These are phyloP conservation scores for Ophraella communa DNA, from an alignment of 2,888 invertebrate species.

Conservation along the genomic window DNA sequence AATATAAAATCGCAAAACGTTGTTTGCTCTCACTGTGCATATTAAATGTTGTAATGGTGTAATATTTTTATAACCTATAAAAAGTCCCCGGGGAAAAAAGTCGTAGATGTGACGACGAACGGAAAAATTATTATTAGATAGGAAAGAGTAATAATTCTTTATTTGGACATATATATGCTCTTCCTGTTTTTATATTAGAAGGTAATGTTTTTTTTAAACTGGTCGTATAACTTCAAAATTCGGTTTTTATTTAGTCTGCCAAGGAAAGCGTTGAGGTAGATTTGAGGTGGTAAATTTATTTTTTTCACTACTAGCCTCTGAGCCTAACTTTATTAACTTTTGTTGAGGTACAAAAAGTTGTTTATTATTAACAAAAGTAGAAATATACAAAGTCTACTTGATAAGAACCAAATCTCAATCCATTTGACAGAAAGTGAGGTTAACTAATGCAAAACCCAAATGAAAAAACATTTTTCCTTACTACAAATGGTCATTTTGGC, in stretches of 20 bases:
- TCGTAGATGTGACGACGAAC: conserved; percentile 46
- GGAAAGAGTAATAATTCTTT: not conserved
- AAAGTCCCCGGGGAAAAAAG: conserved; percentile 35
- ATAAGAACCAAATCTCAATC: no score
- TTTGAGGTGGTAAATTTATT: no score
- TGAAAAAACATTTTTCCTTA: no score
- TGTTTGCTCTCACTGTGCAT: conserved; percentile 49
- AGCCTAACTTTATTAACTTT: no score
- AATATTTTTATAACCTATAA: conserved; percentile 54
- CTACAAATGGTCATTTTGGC: no score
- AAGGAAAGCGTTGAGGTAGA: no score
- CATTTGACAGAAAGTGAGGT: no score
- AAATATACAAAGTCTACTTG: no score
- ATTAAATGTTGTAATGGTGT: conserved; percentile 50
- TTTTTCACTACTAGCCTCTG: no score
- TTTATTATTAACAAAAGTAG: no score
- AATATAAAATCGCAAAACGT: conserved; percentile 41
- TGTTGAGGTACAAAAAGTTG: no score
- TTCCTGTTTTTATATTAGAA: not conserved
- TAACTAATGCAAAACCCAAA: no score
- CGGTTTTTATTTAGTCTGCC: not conserved
- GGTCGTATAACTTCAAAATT: not conserved
- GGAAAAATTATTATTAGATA: conserved; percentile 1
- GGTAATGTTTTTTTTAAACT: not conserved
- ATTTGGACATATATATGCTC: not conserved